Evolutionary conservation across 2,888 invertebrate genomes (phyloP).

Genomic region (Dryococelus australis): DNA sequence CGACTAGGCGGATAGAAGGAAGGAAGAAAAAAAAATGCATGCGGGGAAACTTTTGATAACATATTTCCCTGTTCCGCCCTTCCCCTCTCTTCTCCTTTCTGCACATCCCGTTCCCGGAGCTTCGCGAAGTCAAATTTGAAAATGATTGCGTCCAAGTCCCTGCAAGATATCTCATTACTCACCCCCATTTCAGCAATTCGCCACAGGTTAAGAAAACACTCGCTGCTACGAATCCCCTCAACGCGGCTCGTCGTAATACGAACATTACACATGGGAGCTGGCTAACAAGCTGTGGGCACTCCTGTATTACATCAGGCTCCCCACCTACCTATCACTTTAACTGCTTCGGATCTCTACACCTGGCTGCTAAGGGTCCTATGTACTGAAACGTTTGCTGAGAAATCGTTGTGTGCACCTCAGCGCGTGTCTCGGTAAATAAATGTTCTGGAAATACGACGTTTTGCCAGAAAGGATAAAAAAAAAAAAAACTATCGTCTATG

Average conservation of each 20-base stretch:
- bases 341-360: too few relatives aligned
- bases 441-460: too few relatives aligned
- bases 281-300: too few relatives aligned
- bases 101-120: neutral
- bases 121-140: neutral
- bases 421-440: too few relatives aligned
- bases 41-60: neutral
- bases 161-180: neutral
- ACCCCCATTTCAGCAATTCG: neutral
- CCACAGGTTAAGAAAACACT: neutral
- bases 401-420: too few relatives aligned
- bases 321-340: too few relatives aligned
- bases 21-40: neutral
- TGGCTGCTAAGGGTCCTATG: too few relatives aligned
- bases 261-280: too few relatives aligned
- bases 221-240: neutral
- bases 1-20: neutral
- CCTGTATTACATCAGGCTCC: too few relatives aligned
- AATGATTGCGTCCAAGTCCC: constrained; percentile 1
- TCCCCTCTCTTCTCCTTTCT: neutral
- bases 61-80: neutral
- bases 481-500: too few relatives aligned
- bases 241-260: neutral
- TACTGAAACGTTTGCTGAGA: too few relatives aligned
- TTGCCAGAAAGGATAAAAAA: too few relatives aligned